phyloP scores from a whole-genome alignment of 2,888 invertebrate species.

The Xestoiulus laeticollis region DNA sequence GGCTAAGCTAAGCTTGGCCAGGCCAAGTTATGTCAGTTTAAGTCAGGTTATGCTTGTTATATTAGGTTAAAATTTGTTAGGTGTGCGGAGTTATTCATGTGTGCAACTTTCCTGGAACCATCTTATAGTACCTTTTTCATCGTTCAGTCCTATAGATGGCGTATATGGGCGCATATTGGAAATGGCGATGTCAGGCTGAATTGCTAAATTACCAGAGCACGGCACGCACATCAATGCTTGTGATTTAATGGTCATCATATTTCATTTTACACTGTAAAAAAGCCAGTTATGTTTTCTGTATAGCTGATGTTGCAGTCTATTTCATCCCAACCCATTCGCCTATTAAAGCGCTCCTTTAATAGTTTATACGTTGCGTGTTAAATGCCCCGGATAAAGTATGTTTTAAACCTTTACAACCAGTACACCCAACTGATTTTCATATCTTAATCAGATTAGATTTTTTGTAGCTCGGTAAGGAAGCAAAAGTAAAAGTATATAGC shows the following conservation, averaged over 20 bases:
- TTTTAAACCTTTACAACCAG: not conserved
- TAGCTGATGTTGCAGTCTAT: not conserved
- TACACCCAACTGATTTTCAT: conserved; percentile 3
- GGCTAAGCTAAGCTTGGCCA: no score
- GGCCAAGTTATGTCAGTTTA: no score
- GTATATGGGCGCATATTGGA: not conserved
- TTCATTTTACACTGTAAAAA: conserved; percentile 24
- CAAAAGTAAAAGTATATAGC: not conserved
- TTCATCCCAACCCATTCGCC: not conserved
- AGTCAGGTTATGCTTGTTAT: no score
- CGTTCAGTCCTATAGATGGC: no score
- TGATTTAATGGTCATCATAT: not conserved
- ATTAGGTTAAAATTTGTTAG: no score
- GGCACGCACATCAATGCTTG: not conserved
- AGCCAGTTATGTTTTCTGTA: not conserved
- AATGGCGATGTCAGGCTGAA: not conserved
- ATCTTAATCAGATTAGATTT: not conserved
- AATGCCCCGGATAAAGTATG: not conserved
- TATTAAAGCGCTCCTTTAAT: not conserved
- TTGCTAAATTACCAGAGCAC: not conserved
- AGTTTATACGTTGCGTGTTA: not conserved
- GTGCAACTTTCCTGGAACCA: no score
- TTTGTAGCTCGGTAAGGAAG: not conserved
- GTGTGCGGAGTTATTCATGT: no score
- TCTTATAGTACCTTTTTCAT: no score